Conservation (phyloP, 1,140 invertebrate species). For the Bombus confusus region DNA sequence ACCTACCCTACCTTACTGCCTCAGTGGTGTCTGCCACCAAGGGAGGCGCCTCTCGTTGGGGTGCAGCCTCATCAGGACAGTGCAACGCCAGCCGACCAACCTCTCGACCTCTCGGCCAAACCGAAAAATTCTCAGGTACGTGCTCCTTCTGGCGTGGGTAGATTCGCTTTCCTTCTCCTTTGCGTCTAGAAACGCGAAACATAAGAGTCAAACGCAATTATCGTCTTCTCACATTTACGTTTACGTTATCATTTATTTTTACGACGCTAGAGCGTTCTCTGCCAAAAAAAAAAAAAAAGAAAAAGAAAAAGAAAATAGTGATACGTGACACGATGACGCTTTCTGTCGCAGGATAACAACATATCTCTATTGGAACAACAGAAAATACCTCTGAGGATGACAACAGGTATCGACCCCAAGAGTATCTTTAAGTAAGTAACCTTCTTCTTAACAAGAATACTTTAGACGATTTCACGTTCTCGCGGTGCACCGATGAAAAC, state of each 20-base stretch:
- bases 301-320: not conserved
- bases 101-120: slow-evolving; percentile 91
- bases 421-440: slow-evolving; percentile 87
- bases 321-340: slow-evolving; percentile 10
- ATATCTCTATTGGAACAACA: slow-evolving; percentile 82
- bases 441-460: not conserved
- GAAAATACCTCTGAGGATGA: slow-evolving; percentile 82
- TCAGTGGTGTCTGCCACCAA: slow-evolving; percentile 83
- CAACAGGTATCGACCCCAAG: slow-evolving; percentile 85
- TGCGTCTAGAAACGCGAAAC: not conserved
- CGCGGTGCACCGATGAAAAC: not conserved
- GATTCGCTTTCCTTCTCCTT: slow-evolving; percentile 28
- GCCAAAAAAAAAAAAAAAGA: no score
- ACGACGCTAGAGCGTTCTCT: not conserved
- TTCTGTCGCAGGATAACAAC: slow-evolving; percentile 78
- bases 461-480: not conserved
- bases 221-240: not conserved
- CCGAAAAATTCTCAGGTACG: slow-evolving; percentile 82
- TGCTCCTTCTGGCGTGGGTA: slow-evolving; percentile 49
- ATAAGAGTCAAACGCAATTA: not conserved
- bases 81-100: slow-evolving; percentile 85
- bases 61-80: slow-evolving; percentile 82
- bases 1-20: slow-evolving; percentile 82
- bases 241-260: not conserved
- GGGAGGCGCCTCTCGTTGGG: slow-evolving; percentile 80